phyloP scores from a whole-genome alignment of 2,113 vertebrate species.

The Mustela lutreola region DNA sequence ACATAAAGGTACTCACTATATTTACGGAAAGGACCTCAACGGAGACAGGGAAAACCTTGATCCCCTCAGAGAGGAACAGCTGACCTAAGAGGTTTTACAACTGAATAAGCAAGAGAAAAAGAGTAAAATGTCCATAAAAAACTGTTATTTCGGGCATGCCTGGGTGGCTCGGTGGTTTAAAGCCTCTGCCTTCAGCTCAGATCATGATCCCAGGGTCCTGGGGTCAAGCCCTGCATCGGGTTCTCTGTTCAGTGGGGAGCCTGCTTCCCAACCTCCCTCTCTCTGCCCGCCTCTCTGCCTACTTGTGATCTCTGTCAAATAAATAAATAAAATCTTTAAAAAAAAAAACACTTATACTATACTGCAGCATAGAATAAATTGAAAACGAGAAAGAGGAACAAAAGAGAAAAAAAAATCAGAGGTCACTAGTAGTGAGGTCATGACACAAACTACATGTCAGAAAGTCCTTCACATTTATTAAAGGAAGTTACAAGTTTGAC shows the following conservation, averaged over 20 bases:
- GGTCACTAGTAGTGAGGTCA: neutral
- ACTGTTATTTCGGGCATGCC: neutral
- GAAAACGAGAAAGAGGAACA: neutral
- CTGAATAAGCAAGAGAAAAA: slow-evolving; percentile 10
- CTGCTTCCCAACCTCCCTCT: no score
- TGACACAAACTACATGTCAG: slow-evolving; percentile 12
- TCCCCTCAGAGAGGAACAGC: slow-evolving; percentile 2
- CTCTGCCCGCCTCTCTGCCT: no score
- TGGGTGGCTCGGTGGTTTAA: no score
- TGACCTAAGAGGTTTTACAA: slow-evolving; percentile 54
- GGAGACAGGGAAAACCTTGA: slow-evolving; percentile 9
- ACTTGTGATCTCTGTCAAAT: no score
- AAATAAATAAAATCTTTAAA: no score
- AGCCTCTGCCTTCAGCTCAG: no score
- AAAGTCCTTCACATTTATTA: slow-evolving; percentile 48
- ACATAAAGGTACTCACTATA: slow-evolving; percentile 33
- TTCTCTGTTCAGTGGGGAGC: no score
- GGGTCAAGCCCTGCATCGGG: no score
- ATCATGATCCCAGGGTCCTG: no score
- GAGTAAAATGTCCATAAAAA: slow-evolving; percentile 43
- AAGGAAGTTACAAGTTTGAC: slow-evolving; percentile 40
- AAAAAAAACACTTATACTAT: slow-evolving; percentile 29
- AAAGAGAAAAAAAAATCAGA: slow-evolving; percentile 50
- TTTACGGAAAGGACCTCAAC: slow-evolving; percentile 31
- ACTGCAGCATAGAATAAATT: slow-evolving; percentile 18